phyloP scores from a whole-genome alignment of 2,797 vertebrate species.

The Scomberomorus guttatus region DNA sequence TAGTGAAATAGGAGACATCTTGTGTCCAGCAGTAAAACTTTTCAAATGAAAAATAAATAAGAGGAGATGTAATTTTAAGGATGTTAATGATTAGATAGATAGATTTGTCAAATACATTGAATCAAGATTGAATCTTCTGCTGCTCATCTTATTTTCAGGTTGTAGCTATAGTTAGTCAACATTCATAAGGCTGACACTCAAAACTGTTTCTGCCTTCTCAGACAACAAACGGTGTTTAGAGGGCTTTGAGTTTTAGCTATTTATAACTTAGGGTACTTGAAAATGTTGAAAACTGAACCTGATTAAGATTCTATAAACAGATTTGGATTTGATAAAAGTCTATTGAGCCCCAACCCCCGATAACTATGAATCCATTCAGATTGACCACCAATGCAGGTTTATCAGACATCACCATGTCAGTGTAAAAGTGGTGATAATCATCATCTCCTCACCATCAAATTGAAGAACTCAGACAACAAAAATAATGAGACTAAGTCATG shows the following conservation, averaged over 20 bases:
- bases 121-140: background rate
- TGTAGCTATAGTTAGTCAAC: too few relatives aligned
- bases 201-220: background rate
- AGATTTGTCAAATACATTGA: too few relatives aligned
- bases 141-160: background rate
- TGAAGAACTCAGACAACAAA: constrained; percentile 13
- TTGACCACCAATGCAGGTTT: background rate
- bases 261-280: background rate
- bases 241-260: background rate
- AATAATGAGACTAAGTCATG: constrained; percentile 27
- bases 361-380: background rate
- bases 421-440: constrained; percentile 1
- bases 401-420: background rate
- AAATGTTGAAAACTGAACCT: background rate
- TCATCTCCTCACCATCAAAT: constrained; percentile 8
- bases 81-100: too few relatives aligned
- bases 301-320: background rate
- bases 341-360: too few relatives aligned
- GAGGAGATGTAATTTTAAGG: too few relatives aligned
- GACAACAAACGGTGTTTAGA: too few relatives aligned
- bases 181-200: background rate
- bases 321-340: background rate
- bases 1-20: too few relatives aligned
- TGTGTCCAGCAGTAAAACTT: too few relatives aligned
- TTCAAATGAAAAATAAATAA: too few relatives aligned